Evolutionary conservation across 2,888 invertebrate species (phyloP).

Genomic region (Erebia aethiops): DNA sequence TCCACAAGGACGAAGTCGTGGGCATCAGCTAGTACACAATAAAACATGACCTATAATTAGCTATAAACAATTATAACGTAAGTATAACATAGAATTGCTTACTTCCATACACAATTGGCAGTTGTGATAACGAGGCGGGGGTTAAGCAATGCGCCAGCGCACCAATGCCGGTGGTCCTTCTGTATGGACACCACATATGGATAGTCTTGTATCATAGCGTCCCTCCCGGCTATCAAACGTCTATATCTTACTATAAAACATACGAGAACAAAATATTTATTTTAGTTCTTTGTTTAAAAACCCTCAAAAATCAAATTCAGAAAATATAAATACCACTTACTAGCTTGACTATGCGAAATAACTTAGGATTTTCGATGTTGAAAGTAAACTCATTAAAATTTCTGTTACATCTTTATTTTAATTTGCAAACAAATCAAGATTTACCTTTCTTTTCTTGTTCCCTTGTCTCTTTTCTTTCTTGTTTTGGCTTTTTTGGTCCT

Average conservation of each 20-base stretch:
- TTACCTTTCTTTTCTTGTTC: conserved; percentile 33
- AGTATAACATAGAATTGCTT: conserved; percentile 44
- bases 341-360: background rate
- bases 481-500: background rate
- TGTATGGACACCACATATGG: conserved; percentile 74
- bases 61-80: conserved; percentile 2
- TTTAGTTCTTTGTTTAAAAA: background rate
- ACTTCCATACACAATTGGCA: conserved; percentile 78
- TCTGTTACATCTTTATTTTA: conserved; percentile 34
- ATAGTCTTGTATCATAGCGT: conserved; percentile 65
- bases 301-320: background rate
- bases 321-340: background rate
- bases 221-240: conserved; percentile 62
- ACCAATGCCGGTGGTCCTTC: conserved; percentile 68
- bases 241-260: conserved; percentile 51
- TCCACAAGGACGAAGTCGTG: no score
- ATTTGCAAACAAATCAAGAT: conserved; percentile 18
- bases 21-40: background rate
- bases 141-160: conserved; percentile 69
- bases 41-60: background rate
- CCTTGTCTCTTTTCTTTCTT: background rate
- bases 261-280: background rate
- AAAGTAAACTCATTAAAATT: conserved; percentile 37
- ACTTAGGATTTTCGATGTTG: conserved; percentile 2
- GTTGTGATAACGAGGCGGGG: conserved; percentile 68